Evolutionary conservation across 2,113 vertebrate genomes (phyloP).

Genomic region (Eonycteris spelaea): DNA sequence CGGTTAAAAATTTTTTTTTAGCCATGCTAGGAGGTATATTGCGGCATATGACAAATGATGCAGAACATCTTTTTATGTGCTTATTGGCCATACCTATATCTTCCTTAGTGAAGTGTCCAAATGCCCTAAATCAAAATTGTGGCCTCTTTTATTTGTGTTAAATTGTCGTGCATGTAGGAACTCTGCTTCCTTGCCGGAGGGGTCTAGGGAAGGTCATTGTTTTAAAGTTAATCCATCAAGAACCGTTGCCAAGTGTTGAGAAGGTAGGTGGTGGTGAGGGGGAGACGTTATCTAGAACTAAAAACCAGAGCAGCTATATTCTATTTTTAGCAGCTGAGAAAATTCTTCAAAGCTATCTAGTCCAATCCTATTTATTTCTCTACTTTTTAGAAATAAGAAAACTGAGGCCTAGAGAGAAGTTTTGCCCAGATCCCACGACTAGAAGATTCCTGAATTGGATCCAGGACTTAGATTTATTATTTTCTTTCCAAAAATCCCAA

Average conservation of each 20-base stretch:
- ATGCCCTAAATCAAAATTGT: not conserved
- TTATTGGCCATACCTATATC: not conserved
- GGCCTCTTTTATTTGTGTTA: not conserved
- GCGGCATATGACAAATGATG: not conserved
- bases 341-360: not conserved
- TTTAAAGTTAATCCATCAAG: not conserved
- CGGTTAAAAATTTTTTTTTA: not conserved
- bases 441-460: not conserved
- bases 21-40: not conserved
- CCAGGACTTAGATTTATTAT: not conserved
- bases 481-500: not conserved
- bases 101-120: not conserved
- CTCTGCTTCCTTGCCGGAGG: not conserved
- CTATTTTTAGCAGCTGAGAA: slow-evolving; percentile 33
- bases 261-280: not conserved
- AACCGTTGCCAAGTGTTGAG: not conserved
- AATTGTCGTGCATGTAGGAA: not conserved
- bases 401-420: not conserved
- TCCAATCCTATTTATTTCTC: not conserved
- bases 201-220: not conserved
- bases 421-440: not conserved
- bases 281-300: not conserved
- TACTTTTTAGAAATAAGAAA: not conserved
- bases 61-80: not conserved
- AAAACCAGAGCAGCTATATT: not conserved